phyloP scores from a whole-genome alignment of 2,797 vertebrate genomes.

The Rhynchonycteris naso region DNA sequence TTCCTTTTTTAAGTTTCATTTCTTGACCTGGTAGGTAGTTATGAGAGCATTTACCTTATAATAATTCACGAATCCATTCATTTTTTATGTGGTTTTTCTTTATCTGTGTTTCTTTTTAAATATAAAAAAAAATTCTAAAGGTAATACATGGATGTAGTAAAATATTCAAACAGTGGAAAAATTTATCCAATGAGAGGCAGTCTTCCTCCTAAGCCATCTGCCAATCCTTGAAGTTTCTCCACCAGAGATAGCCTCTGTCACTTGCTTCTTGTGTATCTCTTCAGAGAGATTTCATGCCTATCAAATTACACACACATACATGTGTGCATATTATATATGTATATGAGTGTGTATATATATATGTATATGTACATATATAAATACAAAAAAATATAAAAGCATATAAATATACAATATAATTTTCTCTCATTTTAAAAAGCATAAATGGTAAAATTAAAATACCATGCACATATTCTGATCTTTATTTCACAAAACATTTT shows the following conservation, averaged over 20 bases:
- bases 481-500: constrained; percentile 17
- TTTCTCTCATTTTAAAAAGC: background rate
- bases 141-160: background rate
- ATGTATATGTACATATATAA: background rate
- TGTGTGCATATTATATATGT: background rate
- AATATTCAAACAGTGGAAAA: background rate
- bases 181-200: background rate
- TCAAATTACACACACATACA: background rate
- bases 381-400: background rate
- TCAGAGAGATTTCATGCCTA: background rate
- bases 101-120: constrained; percentile 4
- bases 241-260: background rate
- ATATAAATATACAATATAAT: background rate
- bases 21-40: background rate
- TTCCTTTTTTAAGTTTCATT: background rate
- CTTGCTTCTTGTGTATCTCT: background rate
- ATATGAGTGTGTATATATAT: background rate
- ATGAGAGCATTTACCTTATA: background rate
- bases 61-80: background rate
- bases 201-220: background rate
- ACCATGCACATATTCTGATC: background rate
- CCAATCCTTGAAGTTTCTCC: background rate
- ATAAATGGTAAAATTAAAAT: background rate
- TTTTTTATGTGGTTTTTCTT: background rate
- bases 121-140: background rate